A percentile compares a stretch with the other conserved stretches of the same genome.
phyloP scores from a whole-genome alignment of 2,888 invertebrate genomes.

The Stictocephala bisonia region DNA sequence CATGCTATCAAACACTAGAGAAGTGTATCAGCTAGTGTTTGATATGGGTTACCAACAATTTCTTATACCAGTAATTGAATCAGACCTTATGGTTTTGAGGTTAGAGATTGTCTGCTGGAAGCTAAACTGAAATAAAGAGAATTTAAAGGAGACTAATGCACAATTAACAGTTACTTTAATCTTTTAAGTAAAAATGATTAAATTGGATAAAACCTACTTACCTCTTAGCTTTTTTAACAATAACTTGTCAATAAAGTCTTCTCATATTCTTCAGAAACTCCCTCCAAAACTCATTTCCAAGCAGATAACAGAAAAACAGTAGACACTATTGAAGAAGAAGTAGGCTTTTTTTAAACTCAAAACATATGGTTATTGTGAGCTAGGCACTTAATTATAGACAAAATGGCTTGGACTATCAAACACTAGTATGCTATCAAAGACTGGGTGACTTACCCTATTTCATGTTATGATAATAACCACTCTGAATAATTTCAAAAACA shows the following conservation, averaged over 20 bases:
- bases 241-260: neutral
- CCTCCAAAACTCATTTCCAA: slow-evolving; percentile 1
- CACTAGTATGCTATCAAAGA: slow-evolving; percentile 7
- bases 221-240: neutral
- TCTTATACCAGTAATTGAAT: neutral
- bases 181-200: neutral
- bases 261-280: neutral
- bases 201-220: slow-evolving; percentile 1
- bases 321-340: neutral
- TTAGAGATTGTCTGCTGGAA: too few relatives aligned
- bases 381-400: neutral
- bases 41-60: slow-evolving; percentile 1
- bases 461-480: too few relatives aligned
- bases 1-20: too few relatives aligned
- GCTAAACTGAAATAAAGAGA: slow-evolving; percentile 3
- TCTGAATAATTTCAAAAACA: too few relatives aligned
- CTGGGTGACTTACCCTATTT: slow-evolving; percentile 14
- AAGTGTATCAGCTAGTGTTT: neutral
- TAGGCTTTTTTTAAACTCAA: neutral
- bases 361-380: neutral
- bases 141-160: neutral
- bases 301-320: neutral
- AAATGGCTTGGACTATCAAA: too few relatives aligned
- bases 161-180: neutral
- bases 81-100: neutral